Base-by-base conservation (phyloP, 1,140 invertebrate genomes). In the Rhyacophila brunnea region DNA sequence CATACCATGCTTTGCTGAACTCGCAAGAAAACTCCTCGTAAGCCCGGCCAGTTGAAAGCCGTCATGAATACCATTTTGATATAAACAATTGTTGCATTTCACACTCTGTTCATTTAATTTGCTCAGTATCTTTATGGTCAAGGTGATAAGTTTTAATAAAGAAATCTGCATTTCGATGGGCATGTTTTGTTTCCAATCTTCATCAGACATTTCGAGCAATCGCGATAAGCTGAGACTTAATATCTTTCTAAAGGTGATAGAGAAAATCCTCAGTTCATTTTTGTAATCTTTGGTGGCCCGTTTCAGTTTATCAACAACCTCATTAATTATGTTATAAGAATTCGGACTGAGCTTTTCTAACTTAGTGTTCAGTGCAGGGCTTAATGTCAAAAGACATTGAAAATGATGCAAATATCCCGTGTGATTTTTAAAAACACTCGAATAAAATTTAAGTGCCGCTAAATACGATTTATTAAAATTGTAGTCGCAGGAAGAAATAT, bases 11-110 rank as follows among this genome's bases (percentile, higher is more conserved):
- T 35, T 58, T 15, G 56, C 40, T 23, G 56, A 58, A 14, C 20
- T 58, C 6, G 40, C 17, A 2, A 43, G 17, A 51, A 58, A 58
- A 34, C 20, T 46, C 13, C 56, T 46, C 5, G 48, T 15, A 35
- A 58, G 50, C 15, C 56, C 36, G 10, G 19, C 32, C 47, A 58
- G 38, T 20, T 40, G 23, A 44, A 58, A 28, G 13, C 36, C 19
- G 36, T 58, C 56, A 20, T 58, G 56, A 28, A 58, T 58, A 10
- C 46, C 56, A 35, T 47, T 58, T 34, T 50, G 49, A 20, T 20
- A 58, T 23, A 32, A 35, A 44, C 56, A 58, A 35, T 50, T 43
- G 13, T 17, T 15, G 44, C 56, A 58, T 50, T 51, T 51, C 17
- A 47, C 42, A 34, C 23, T 46, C 35, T 58, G 56, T 7, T 36